These are phyloP conservation scores for Noctua comes DNA, from an alignment of 2,888 invertebrate genomes.

Conservation along the genomic window DNA sequence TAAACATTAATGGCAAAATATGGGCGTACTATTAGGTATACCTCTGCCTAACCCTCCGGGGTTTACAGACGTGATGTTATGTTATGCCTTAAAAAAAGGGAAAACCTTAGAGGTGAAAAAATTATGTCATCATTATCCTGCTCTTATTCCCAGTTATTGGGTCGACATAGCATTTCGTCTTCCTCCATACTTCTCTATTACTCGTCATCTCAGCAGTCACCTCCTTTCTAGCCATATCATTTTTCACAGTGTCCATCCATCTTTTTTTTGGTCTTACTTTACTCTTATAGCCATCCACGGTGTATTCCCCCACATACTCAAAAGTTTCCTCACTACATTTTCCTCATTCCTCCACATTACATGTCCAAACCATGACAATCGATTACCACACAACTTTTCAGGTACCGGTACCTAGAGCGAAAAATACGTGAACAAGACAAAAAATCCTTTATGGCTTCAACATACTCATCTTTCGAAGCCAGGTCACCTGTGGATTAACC, in stretches of 20 bases:
- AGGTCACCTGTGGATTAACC: slow-evolving; percentile 51
- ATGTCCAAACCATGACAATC: background rate
- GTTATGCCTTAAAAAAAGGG: background rate
- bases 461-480: slow-evolving; percentile 14
- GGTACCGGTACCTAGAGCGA: no score
- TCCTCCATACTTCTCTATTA: background rate
- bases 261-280: background rate
- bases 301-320: background rate
- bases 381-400: background rate
- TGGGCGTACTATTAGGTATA: background rate
- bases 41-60: background rate
- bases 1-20: background rate
- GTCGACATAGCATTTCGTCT: background rate
- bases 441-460: background rate
- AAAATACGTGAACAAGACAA: background rate
- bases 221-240: background rate
- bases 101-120: background rate
- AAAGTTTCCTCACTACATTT: background rate
- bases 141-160: background rate
- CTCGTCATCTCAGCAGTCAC: background rate
- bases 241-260: background rate
- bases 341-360: background rate
- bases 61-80: background rate
- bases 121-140: background rate
- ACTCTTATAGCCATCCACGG: background rate